Base-by-base conservation (phyloP, 2,888 invertebrate genomes). In the Agrochola lychnidis region DNA sequence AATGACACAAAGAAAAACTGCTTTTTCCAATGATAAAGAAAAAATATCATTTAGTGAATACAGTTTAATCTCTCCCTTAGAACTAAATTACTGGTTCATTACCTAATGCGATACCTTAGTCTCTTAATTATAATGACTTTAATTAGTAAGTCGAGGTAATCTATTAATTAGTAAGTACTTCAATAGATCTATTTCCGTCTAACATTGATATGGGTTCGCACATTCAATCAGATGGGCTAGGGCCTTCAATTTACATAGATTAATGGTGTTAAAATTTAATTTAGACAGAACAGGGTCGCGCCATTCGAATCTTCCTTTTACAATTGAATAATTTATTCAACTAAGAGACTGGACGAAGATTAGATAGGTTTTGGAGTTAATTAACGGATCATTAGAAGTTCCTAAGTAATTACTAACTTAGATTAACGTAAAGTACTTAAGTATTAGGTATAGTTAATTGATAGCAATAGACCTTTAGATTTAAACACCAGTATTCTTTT, bases 251-350 rank as follows among this genome's bases (percentile, higher is more conserved):
- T 89, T 89, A 91, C 66, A 67, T 86, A 78, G 91, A 91, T 91
- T 89, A 91, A 90, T 90, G 88, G 87, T 85, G 87, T 88, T 90
- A 90, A 90, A 89, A 89, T 89, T 88, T 82, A 86, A 90, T 90
- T 85, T 78, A 70, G 79, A 83, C 48, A 73, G 87, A 83, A 77
- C 69, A 75, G 76, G 84, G 78, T 83, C 83, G 80, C 73, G 36
- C 82, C 73, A 77, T 77, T 89, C 78, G 67, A n/a, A 82, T 79
- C 72, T 78, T 86, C 87, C 85, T 84, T 87, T 87, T 88, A 87
- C 85, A 84, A 89, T 90, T 89, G 86, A 89, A 89, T 89, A 87
- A 83, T 77, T 76, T 82, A 84, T 87, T 56, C 48, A 57, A 69
- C 16, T 59, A 45, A 64, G 62, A 71, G 53, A 56, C 53, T 84